Percentiles rank a stretch among this genome's conserved stretches.
Conservation (phyloP, 2,113 vertebrate species). For the Aix galericulata region DNA sequence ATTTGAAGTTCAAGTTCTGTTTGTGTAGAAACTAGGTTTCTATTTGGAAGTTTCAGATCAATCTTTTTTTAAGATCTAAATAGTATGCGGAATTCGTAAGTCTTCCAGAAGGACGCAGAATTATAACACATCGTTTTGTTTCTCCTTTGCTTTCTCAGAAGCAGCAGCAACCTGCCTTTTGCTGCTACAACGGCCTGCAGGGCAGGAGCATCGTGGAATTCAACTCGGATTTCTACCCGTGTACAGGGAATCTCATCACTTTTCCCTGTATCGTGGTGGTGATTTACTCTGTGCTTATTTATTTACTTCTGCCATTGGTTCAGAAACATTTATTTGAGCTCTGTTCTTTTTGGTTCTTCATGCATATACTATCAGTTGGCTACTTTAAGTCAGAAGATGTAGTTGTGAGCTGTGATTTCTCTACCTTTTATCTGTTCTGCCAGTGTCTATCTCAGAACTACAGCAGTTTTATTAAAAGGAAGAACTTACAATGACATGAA, state of each 20-base stretch:
- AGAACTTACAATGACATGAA: not conserved
- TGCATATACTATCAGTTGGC: not conserved
- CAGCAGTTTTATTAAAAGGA: constrained; percentile 5
- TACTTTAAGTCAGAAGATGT: constrained; percentile 4
- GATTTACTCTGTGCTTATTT: not conserved
- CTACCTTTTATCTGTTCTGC: constrained; percentile 17
- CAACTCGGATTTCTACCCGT: not conserved
- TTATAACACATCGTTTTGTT: not conserved
- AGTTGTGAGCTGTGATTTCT: constrained; percentile 23
- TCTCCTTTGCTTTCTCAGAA: not conserved
- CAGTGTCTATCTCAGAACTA: constrained; percentile 12
- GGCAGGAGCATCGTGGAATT: not conserved
- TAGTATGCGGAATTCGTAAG: not conserved
- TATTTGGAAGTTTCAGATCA: not conserved
- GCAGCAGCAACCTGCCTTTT: not conserved
- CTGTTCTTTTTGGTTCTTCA: not conserved
- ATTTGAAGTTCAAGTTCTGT: not conserved
- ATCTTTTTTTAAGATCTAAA: not conserved
- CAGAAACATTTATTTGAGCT: not conserved
- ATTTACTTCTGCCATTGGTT: not conserved
- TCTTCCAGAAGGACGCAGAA: not conserved
- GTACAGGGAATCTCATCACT: not conserved
- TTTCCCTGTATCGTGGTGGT: not conserved
- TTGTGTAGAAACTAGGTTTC: not conserved
- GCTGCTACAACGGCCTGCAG: not conserved